phyloP scores from a whole-genome alignment of 2,113 vertebrate genomes.

The Tragelaphus imberbis region DNA sequence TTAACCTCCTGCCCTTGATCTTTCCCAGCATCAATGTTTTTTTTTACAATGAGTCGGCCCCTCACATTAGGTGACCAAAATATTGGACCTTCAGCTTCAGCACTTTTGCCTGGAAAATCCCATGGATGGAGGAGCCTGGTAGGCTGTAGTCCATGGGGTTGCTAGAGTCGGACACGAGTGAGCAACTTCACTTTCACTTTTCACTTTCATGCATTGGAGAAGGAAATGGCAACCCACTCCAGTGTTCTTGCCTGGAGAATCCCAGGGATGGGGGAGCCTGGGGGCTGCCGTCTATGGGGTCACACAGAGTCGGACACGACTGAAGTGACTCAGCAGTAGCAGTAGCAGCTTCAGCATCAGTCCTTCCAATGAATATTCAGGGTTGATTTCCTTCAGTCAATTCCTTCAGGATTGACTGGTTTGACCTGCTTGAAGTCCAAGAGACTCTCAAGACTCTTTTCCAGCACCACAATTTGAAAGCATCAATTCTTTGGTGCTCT shows the following conservation, averaged over 20 bases:
- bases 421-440: background rate
- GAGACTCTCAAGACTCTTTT: background rate
- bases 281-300: too few relatives aligned
- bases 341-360: background rate
- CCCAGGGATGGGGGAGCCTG: too few relatives aligned
- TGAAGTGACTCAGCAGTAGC: too few relatives aligned
- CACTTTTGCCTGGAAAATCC: background rate
- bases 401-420: background rate
- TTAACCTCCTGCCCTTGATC: background rate
- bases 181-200: too few relatives aligned
- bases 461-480: background rate
- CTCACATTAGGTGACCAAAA: background rate
- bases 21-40: background rate
- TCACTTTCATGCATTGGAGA: too few relatives aligned
- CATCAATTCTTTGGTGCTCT: background rate
- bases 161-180: too few relatives aligned
- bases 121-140: too few relatives aligned
- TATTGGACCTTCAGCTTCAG: background rate
- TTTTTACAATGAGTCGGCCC: background rate
- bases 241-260: too few relatives aligned
- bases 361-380: background rate
- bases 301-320: too few relatives aligned
- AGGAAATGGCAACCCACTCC: too few relatives aligned
- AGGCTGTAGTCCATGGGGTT: too few relatives aligned
- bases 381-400: background rate